Evolutionary conservation across 92 coral and sea anemone genomes (phyloP).

Genomic region (Parazoanthus darwini): DNA sequence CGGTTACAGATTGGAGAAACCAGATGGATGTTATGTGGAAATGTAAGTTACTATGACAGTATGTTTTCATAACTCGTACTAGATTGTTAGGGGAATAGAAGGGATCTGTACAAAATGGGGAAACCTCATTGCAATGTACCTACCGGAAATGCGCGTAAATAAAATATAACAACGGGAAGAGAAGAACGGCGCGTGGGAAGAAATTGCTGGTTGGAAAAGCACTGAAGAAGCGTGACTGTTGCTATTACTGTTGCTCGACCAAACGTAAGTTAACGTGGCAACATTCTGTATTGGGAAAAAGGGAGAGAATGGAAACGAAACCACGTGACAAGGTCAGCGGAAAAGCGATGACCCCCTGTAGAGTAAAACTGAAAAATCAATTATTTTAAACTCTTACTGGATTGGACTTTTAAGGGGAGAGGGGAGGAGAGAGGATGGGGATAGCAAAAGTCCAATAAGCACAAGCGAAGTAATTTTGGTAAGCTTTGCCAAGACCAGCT

Average conservation of each 20-base stretch:
- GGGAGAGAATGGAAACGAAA: no score
- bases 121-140: no score
- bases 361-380: no score
- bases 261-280: not conserved
- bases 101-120: not conserved
- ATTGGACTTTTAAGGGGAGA: no score
- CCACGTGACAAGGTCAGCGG: no score
- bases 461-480: not conserved
- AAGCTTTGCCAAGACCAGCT: not conserved
- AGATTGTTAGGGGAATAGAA: not conserved
- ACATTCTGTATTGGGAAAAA: no score
- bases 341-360: no score
- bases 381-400: not conserved
- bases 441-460: not conserved
- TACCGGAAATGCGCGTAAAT: not conserved
- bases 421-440: not conserved
- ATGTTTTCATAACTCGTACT: not conserved
- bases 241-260: not conserved
- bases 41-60: not conserved
- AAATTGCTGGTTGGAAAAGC: not conserved
- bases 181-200: not conserved
- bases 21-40: not conserved
- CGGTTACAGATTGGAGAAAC: constrained; percentile 8
- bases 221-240: not conserved
- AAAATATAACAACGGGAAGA: no score